Evolutionary conservation across 2,888 invertebrate genomes (phyloP), one percentile per base, ranked within the genome.

Genomic region (Cataglyphis livida): DNA sequence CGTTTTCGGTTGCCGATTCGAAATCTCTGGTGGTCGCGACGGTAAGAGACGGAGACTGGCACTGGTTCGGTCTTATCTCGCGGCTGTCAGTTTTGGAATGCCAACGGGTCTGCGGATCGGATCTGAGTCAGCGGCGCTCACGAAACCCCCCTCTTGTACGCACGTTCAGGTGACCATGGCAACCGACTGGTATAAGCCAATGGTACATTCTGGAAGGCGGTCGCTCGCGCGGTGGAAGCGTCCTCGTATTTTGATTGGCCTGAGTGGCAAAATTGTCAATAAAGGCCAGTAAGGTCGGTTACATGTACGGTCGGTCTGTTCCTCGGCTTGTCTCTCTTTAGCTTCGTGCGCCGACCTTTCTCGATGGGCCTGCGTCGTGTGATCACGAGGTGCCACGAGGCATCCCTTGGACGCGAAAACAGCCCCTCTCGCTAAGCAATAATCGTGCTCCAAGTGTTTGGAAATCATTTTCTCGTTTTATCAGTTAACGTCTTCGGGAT

Each of bases 61-160:
- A 28, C 59, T 51, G n/a, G 83, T n/a, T 82, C 71, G 75, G 71
- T 85, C 82, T 82, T 79, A 68, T 89, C 85, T 83, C 83, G 21
- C 84, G 86, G 79, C 82, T 85, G 90, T 86, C 87, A 78, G 85
- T 84, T 88, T 88, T 84, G 85, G 85, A 87, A 84, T 91, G 85
- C 82, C 74, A 84, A 32, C 68, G 82, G 71, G 25, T 28, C 61
- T 59, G 28, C 35, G 76, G 83, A 61, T 51, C 82, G 84, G 75
- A 66, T 44, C 44, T 75, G 78, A 85, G 85, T 81, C 75, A 73
- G 81, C 78, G n/a, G 61, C 81, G 64, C 38, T 44, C 59, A n/a
- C 51, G 44, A 15, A 12, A 59, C 75, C 79, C 51, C 73, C 84
- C 79, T 73, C 84, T 83, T 71, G 48, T 10, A 15, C 6, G 6